Evolutionary conservation across 1,140 invertebrate species (phyloP).

Genomic region (Andricus grossulariae): DNA sequence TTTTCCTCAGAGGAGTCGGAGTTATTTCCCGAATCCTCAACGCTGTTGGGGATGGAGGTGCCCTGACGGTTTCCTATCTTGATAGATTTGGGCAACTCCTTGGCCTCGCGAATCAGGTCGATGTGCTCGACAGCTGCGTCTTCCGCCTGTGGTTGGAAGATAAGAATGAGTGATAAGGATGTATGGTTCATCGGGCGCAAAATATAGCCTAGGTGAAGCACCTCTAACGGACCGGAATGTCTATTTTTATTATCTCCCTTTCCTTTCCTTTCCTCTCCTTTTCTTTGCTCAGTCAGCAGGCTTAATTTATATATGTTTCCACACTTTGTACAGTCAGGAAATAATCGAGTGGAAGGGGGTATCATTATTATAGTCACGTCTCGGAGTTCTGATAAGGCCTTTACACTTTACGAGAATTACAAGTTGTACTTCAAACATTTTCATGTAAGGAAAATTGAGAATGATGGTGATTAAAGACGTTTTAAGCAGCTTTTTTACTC

Average conservation of each 20-base stretch:
- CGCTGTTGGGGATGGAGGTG: slow-evolving; percentile 42
- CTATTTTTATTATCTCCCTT: background rate
- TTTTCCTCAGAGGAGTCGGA: slow-evolving; percentile 61
- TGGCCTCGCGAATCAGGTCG: slow-evolving; percentile 71
- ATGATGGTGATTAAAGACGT: too few relatives aligned
- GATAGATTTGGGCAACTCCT: slow-evolving; percentile 61
- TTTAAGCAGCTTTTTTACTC: too few relatives aligned
- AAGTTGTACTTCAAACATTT: too few relatives aligned
- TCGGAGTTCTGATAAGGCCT: too few relatives aligned
- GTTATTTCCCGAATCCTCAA: slow-evolving; percentile 52
- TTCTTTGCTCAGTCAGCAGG: background rate
- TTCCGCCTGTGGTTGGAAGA: slow-evolving; percentile 57
- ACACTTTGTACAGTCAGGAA: background rate
- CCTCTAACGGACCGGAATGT: too few relatives aligned
- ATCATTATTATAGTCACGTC: too few relatives aligned
- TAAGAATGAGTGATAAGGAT: background rate
- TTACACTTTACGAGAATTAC: too few relatives aligned
- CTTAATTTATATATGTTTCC: background rate
- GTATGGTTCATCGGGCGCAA: too few relatives aligned
- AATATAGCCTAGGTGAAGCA: too few relatives aligned
- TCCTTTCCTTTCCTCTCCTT: background rate
- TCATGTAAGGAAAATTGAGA: too few relatives aligned
- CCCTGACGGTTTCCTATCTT: slow-evolving; percentile 62
- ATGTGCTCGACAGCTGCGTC: slow-evolving; percentile 66
- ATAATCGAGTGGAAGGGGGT: background rate